Conservation (phyloP, 2,113 vertebrate genomes). For the Helogale parvula region DNA sequence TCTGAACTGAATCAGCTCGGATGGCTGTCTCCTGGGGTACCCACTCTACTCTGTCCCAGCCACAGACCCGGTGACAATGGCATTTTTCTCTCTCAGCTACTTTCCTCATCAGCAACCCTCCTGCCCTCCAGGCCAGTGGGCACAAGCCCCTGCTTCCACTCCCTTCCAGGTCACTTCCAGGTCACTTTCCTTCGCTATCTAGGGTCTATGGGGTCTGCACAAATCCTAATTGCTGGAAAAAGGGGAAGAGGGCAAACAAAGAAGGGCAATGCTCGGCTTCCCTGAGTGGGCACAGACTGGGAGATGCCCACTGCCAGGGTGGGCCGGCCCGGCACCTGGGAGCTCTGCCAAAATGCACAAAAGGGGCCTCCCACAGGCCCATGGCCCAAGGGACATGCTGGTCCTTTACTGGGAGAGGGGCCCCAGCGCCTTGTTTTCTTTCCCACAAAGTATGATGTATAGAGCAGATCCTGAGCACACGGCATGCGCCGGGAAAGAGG, state of each 20-base stretch:
- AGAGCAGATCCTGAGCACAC: background rate
- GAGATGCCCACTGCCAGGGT: background rate
- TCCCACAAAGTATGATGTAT: background rate
- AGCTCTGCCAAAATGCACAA: background rate
- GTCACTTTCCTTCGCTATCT: background rate
- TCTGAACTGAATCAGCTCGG: background rate
- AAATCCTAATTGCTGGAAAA: background rate
- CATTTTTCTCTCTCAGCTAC: background rate
- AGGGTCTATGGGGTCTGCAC: background rate
- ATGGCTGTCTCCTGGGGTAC: background rate
- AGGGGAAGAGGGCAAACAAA: background rate
- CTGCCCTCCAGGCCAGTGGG: background rate
- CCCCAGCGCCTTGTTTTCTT: background rate
- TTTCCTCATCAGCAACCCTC: background rate
- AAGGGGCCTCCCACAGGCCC: rapidly evolving
- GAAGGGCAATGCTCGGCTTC: background rate
- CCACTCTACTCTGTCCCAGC: background rate
- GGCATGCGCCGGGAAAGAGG: background rate
- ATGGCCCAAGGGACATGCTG: background rate
- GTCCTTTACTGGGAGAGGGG: background rate
- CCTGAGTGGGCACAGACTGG: background rate
- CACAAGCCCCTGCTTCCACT: background rate
- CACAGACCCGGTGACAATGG: background rate
- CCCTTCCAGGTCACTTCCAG: background rate
- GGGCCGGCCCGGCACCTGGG: background rate